Evolutionary conservation across 2,888 invertebrate species (phyloP), one percentile per base, ranked within the genome.

Genomic region (Pandemis cinnamomeana): DNA sequence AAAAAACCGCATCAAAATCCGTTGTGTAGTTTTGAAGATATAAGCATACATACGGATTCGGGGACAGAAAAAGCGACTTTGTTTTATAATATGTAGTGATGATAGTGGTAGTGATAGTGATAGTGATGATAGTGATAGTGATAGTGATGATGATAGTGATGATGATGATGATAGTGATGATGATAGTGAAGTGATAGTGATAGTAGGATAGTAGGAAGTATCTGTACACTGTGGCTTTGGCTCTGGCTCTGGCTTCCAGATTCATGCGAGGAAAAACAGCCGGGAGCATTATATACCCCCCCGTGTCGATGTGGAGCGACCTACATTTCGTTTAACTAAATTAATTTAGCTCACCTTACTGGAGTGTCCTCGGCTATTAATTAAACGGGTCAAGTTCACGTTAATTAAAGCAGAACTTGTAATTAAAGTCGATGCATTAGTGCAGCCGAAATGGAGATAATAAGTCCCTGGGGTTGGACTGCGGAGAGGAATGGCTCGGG

Each of bases 371-470:
- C 27, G n/a, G 15, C 53, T 8, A 7, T 8, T 2, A 55, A 8
- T 7, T 15, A 15, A 15, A n/a, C 15, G 20, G 53, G 53, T 55
- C 53, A 55, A 55, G 53, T 55, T 55, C 53, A 8, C 1, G 8
- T 55, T 55, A 55, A 48, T 48, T 55, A 55, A 20, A 20, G 51
- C n/a, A 51, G 53, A 55, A 55, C 53, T 55, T 55, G 53, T 7
- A 55, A 55, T 55, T 55, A 55, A 55, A 55, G 3, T 5, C 51
- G 15, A 3, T 55, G 53, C 53, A 55, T 51, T 51, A 7, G 53
- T 55, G 53, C 53, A 55, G 20, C 20, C 51, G 15, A 55, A 55
- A 8, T 55, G 46, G 11, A 46, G 46, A 11, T 5, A 11, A 46
- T 46, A 46, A 46, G 46, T 4, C 11, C 46, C n/a, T 6, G n/a